Base-by-base conservation (phyloP, 1,140 invertebrate genomes). In the Zaprionus vittiger region DNA sequence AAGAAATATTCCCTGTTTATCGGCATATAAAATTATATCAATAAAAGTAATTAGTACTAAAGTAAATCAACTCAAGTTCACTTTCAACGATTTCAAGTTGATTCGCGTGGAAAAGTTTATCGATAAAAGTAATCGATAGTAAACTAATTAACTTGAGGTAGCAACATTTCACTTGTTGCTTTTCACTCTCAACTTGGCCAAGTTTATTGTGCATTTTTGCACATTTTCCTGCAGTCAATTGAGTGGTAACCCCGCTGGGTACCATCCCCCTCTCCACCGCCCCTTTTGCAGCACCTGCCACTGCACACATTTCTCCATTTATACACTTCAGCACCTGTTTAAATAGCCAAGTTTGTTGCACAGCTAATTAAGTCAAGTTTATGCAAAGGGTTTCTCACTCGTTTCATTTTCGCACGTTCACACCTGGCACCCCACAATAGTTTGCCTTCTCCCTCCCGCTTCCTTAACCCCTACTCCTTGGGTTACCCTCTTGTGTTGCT, bases 291-390 rank as follows among this genome's bases (percentile, higher is more conserved):
- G 63, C 44, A 54, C 65, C 41, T 54, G 44, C 60, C 57, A 55
- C 26, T 52, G 44, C 41, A 41, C 12, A 20, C 56, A 71, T n/a
- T 17, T 37, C 56, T 61, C 52, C 47, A 80, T 49, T 62, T 63
- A 55, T 77, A 60, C 57, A 60, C 65, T 82, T 72, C 75, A 73
- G 74, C 83, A 87, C 73, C 83, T 87, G 83, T 87, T 84, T 79
- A 87, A 87, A 87, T 89, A 81, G 81, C 81, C 84, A 87, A 89
- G 84, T 87, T 89, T 81, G 77, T 81, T 81, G 81, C 76, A 83
- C 81, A 81, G 83, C 85, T 89, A 89, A 89, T 89, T 89, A 89
- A 89, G 84, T 89, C 85, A 89, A 90, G 84, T 89, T 89, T 89
- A 90, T 89, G 84, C 84, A 89, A 81, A 80, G 57, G 75, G 70